Evolutionary conservation across 2,888 invertebrate species (phyloP).

Genomic region (Scaeva pyrastri): DNA sequence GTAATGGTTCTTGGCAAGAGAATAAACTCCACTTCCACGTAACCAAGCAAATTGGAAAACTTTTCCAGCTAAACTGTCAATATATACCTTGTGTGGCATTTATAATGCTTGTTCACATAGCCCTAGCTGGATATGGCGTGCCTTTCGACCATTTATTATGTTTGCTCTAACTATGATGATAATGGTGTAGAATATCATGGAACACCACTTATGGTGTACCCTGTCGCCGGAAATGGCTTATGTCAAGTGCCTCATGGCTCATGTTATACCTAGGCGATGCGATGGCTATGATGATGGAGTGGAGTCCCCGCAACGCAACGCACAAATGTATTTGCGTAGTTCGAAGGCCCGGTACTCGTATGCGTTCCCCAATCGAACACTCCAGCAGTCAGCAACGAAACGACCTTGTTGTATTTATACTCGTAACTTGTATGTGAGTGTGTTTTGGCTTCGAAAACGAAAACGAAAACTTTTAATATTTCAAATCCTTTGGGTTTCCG

Average conservation of each 20-base stretch:
- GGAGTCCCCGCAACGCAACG: slow-evolving; percentile 28
- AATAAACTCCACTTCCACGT: slow-evolving; percentile 23
- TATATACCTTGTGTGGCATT: slow-evolving; percentile 36
- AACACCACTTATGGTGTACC: slow-evolving; percentile 56
- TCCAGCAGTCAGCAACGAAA: slow-evolving; percentile 32
- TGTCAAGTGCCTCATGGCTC: slow-evolving; percentile 32
- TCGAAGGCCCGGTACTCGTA: background rate
- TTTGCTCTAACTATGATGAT: slow-evolving; percentile 54
- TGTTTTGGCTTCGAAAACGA: slow-evolving; percentile 25
- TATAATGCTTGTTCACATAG: slow-evolving; percentile 30
- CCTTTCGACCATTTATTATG: slow-evolving; percentile 68
- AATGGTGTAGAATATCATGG: slow-evolving; percentile 52
- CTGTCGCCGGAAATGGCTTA: slow-evolving; percentile 39
- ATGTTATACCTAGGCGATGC: slow-evolving; percentile 7
- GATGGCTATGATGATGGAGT: slow-evolving; percentile 12
- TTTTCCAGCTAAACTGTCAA: slow-evolving; percentile 76
- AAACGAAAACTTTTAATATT: slow-evolving; percentile 47
- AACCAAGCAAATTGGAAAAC: slow-evolving; percentile 81
- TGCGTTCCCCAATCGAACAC: slow-evolving; percentile 48
- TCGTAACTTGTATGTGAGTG: background rate
- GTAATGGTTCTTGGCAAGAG: background rate
- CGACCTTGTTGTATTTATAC: slow-evolving; percentile 1
- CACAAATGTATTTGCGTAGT: slow-evolving; percentile 17
- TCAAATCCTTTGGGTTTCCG: slow-evolving; percentile 55
- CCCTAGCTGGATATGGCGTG: slow-evolving; percentile 52